phyloP scores from a whole-genome alignment of 2,797 vertebrate species.

The Tamandua tetradactyla region DNA sequence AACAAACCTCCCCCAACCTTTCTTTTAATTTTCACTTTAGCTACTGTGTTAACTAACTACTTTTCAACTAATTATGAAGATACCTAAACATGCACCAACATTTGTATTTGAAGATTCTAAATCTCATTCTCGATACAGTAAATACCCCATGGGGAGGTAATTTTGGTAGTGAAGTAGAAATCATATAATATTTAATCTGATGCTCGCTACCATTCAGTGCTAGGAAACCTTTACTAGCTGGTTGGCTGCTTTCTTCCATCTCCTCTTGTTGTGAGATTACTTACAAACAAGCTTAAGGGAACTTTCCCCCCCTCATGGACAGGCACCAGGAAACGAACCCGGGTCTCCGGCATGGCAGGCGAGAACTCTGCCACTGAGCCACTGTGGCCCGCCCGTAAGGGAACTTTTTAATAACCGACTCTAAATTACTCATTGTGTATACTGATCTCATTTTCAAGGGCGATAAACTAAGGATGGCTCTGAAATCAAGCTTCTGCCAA shows the following conservation, averaged over 20 bases:
- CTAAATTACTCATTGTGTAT: neutral
- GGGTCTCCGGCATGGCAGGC: no score
- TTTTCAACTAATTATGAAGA: neutral
- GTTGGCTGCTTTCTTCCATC: neutral
- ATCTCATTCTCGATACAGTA: neutral
- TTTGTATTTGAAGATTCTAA: slow-evolving; percentile 28
- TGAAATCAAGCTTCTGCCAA: neutral
- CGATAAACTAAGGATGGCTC: neutral
- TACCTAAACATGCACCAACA: neutral
- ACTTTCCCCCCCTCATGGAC: no score
- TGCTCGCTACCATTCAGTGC: neutral
- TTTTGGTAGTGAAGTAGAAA: neutral
- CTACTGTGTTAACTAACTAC: neutral
- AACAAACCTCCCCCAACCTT: neutral
- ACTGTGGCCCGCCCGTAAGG: no score
- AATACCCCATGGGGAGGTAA: neutral
- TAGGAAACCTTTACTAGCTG: neutral
- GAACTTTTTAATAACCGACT: neutral
- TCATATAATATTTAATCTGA: neutral
- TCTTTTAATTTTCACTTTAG: neutral
- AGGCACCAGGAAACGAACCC: no score
- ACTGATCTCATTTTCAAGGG: neutral
- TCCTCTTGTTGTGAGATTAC: neutral
- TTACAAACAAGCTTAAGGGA: neutral
- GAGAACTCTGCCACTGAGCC: no score